Evolutionary conservation across 2,797 vertebrate species (phyloP).

Genomic region (Cynopterus sphinx): DNA sequence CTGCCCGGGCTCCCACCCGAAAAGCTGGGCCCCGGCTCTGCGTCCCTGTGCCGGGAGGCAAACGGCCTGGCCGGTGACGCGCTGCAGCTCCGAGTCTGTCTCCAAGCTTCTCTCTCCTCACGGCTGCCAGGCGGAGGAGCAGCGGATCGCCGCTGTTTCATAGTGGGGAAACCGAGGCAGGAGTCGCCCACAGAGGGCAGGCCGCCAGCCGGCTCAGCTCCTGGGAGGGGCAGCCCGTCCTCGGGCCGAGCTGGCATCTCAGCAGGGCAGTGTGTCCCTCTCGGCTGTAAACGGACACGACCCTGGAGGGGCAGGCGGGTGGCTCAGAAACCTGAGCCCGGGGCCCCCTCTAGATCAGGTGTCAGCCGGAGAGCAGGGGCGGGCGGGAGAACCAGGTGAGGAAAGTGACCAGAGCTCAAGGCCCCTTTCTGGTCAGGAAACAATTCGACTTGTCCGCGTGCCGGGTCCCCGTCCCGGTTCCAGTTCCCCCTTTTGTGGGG

Average conservation of each 20-base stretch:
- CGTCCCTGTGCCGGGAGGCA: neutral
- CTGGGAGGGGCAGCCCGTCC: neutral
- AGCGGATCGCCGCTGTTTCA: neutral
- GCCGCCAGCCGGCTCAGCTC: too few relatives aligned
- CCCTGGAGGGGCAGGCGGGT: neutral
- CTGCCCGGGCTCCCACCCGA: neutral
- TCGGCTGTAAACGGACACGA: constrained; percentile 34
- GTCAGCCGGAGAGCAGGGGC: neutral
- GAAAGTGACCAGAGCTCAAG: neutral
- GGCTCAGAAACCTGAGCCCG: neutral
- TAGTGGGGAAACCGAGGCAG: neutral
- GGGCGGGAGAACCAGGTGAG: neutral
- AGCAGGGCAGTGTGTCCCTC: neutral
- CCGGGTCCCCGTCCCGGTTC: neutral
- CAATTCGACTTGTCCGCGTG: neutral
- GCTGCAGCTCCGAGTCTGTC: neutral
- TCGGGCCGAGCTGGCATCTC: neutral
- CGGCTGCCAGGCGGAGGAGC: too few relatives aligned
- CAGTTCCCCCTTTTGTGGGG: neutral
- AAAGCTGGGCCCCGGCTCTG: neutral
- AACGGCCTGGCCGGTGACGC: neutral
- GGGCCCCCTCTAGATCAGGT: neutral
- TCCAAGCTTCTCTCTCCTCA: neutral
- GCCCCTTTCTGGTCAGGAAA: neutral
- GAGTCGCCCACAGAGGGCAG: neutral